Evolutionary conservation across 2,888 invertebrate species (phyloP).

Genomic region (Byasa hedistus): DNA sequence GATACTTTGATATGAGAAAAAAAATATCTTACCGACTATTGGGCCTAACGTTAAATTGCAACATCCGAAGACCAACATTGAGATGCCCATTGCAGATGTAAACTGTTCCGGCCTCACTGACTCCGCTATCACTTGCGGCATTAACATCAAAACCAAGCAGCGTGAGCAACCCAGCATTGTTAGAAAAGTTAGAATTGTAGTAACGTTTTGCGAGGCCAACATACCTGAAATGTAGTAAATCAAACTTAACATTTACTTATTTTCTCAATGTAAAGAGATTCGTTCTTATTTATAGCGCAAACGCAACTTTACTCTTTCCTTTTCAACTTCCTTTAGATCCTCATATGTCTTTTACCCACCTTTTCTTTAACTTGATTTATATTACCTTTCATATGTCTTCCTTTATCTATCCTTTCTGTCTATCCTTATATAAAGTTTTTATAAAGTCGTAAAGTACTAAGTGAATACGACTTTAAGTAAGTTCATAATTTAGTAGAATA

Average conservation of each 20-base stretch:
- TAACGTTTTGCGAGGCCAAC: conserved; percentile 49
- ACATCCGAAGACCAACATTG: conserved; percentile 76
- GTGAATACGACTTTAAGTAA: neutral
- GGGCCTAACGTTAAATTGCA: conserved; percentile 75
- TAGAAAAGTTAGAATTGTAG: conserved; percentile 46
- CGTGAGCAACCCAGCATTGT: conserved; percentile 76
- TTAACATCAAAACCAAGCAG: conserved; percentile 73
- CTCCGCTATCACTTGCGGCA: conserved; percentile 80
- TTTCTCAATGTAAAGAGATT: too few species aligned
- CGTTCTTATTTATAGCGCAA: too few species aligned
- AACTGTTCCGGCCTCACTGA: conserved; percentile 76
- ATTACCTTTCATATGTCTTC: too few species aligned
- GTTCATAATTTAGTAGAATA: neutral
- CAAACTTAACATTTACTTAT: neutral
- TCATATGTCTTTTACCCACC: too few species aligned
- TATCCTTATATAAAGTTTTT: too few species aligned
- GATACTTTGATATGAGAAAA: too few species aligned
- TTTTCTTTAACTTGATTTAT: too few species aligned
- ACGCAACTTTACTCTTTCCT: too few species aligned
- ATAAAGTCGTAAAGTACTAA: too few species aligned
- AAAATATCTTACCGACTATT: conserved; percentile 71
- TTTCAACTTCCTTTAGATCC: too few species aligned
- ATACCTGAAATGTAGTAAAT: conserved; percentile 49
- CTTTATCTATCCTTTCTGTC: too few species aligned
- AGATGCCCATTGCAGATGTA: conserved; percentile 80